Evolutionary conservation across 1,140 invertebrate species (phyloP).

Genomic region (Hyles euphorbiae): DNA sequence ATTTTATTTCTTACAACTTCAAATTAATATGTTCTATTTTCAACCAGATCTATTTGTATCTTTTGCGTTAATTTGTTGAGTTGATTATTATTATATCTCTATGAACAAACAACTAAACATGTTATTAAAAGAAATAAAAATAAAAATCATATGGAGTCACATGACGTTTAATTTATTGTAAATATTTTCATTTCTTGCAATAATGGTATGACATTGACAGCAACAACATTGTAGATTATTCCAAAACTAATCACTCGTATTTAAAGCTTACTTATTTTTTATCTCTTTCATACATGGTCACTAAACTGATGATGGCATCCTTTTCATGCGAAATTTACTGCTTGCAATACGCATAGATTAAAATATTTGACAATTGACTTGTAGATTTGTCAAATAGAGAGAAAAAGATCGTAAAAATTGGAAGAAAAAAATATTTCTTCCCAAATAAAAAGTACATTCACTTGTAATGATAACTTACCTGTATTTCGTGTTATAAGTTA

Average conservation of each 20-base stretch:
- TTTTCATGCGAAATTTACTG: no score
- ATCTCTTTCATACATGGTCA: no score
- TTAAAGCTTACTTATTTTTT: no score
- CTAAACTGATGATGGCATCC: no score
- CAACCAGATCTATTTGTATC: conserved; percentile 29
- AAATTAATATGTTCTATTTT: conserved; percentile 54
- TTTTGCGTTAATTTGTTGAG: no score
- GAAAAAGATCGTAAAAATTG: conserved; percentile 17
- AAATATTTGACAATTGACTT: conserved; percentile 24
- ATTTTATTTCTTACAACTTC: conserved; percentile 56
- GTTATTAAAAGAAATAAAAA: no score
- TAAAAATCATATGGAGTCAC: no score
- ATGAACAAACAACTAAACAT: not conserved
- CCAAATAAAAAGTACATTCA: conserved; percentile 21
- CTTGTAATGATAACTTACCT: conserved; percentile 9
- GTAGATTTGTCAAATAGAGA: conserved; percentile 27
- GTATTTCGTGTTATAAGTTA: conserved; percentile 1
- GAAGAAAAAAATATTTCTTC: conserved; percentile 13
- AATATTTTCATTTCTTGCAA: conserved; percentile 8
- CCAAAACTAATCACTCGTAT: no score
- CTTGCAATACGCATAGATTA: not conserved
- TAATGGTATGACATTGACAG: conserved; percentile 25
- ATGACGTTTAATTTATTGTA: not conserved
- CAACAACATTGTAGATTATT: no score
- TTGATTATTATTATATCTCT: not conserved